A percentile compares a stretch with the other conserved stretches of the same genome.
Conservation (phyloP, 2,888 invertebrate species). For the Lapara coniferarum region DNA sequence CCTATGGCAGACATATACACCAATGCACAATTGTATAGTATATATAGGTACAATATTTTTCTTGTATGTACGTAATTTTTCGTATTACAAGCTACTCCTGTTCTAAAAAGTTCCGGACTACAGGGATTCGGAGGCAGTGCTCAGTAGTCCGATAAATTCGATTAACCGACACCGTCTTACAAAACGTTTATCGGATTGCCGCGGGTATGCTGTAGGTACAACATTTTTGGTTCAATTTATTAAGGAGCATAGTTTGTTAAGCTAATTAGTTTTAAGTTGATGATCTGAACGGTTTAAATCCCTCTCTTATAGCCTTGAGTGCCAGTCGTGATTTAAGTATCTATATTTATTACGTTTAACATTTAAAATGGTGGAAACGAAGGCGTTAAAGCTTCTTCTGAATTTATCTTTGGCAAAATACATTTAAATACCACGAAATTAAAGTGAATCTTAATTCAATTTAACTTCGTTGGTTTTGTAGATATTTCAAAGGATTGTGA, state of each 20-base stretch:
- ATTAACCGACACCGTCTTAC: no score
- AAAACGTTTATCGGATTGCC: no score
- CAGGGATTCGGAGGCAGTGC: no score
- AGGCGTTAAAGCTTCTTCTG: not conserved
- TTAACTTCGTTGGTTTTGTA: not conserved
- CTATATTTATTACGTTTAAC: constrained; percentile 18
- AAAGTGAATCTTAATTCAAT: not conserved
- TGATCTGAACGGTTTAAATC: not conserved
- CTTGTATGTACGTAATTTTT: no score
- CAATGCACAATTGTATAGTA: no score
- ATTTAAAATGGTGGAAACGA: constrained; percentile 11
- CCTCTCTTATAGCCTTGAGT: constrained; percentile 2
- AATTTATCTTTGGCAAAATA: constrained; percentile 10
- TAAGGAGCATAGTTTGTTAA: not conserved
- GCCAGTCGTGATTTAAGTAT: constrained; percentile 20
- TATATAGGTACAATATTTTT: no score
- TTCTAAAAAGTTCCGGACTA: no score
- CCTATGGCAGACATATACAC: no score
- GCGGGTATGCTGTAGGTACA: no score
- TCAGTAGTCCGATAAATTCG: no score
- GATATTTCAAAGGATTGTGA: not conserved
- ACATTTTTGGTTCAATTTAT: no score
- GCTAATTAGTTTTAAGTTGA: not conserved
- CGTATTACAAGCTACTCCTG: no score
- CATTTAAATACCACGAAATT: not conserved